These are phyloP conservation scores for Halictus quadricinctus DNA, from an alignment of 2,888 invertebrate species.

Conservation along the genomic window DNA sequence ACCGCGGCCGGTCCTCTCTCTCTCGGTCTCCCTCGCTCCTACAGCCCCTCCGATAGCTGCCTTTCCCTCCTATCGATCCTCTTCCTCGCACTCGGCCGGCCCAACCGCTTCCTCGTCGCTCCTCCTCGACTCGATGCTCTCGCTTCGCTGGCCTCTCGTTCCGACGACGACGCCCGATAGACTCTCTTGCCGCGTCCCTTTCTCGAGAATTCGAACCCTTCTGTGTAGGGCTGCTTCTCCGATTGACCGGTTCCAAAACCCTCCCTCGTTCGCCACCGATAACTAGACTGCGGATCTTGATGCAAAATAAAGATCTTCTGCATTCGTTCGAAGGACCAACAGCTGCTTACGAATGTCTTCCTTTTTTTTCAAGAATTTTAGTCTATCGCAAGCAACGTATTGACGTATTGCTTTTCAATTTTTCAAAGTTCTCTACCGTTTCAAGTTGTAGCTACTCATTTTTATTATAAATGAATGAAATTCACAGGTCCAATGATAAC, in stretches of 20 bases:
- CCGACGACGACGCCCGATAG: neutral
- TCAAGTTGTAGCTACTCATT: too few species aligned
- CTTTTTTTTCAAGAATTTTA: too few species aligned
- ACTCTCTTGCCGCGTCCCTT: neutral
- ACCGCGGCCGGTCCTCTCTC: conserved; percentile 44
- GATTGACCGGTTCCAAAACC: neutral
- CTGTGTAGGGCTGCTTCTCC: too few species aligned
- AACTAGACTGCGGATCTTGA: too few species aligned
- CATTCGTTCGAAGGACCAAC: too few species aligned
- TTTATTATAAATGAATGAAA: too few species aligned
- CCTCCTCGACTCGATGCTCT: neutral
- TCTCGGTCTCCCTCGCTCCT: conserved; percentile 24
- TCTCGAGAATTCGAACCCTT: conserved; percentile 14
- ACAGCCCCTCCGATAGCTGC: conserved; percentile 21
- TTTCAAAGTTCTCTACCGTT: too few species aligned
- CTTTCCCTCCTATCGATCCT: conserved; percentile 22
- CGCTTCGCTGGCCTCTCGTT: neutral
- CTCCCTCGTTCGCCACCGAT: neutral
- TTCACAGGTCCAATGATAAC: too few species aligned
- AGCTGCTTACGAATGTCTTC: too few species aligned
- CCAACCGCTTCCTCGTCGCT: neutral
- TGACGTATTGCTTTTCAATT: too few species aligned
- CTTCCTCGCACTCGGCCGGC: conserved; percentile 24
- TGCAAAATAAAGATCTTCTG: too few species aligned
- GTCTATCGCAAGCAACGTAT: too few species aligned